Conservation (phyloP, 2,888 invertebrate species). For the Orthosia gothica region DNA sequence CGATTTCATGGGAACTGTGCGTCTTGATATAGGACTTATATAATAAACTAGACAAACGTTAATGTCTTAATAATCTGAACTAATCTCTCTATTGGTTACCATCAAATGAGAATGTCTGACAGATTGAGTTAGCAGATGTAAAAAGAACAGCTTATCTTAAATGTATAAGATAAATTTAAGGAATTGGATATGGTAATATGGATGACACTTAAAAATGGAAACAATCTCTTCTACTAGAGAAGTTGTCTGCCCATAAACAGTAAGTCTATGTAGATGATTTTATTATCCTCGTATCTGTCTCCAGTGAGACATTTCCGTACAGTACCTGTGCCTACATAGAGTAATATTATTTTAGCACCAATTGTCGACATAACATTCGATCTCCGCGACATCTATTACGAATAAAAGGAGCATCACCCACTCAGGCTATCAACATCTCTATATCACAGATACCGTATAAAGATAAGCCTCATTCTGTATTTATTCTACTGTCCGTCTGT, state of each 20-base stretch:
- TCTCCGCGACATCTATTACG: constrained; percentile 62
- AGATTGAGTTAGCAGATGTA: no score
- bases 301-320: constrained; percentile 5
- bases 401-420: constrained; percentile 78
- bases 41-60: neutral
- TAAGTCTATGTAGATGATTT: constrained; percentile 16
- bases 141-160: no score
- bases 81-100: neutral
- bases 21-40: neutral
- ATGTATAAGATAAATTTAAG: neutral
- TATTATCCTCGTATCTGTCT: neutral
- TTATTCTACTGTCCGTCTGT: constrained; percentile 87
- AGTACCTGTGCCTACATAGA: constrained; percentile 16
- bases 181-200: no score
- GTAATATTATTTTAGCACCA: constrained; percentile 40
- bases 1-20: neutral
- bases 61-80: neutral
- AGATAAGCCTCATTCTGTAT: constrained; percentile 85
- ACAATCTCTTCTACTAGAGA: neutral
- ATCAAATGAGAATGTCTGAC: neutral
- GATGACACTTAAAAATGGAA: neutral
- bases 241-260: neutral
- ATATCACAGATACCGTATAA: constrained; percentile 83
- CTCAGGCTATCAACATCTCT: constrained; percentile 80
- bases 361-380: constrained; percentile 46